phyloP scores from a whole-genome alignment of 2,888 invertebrate species.

The Unio delphinus region DNA sequence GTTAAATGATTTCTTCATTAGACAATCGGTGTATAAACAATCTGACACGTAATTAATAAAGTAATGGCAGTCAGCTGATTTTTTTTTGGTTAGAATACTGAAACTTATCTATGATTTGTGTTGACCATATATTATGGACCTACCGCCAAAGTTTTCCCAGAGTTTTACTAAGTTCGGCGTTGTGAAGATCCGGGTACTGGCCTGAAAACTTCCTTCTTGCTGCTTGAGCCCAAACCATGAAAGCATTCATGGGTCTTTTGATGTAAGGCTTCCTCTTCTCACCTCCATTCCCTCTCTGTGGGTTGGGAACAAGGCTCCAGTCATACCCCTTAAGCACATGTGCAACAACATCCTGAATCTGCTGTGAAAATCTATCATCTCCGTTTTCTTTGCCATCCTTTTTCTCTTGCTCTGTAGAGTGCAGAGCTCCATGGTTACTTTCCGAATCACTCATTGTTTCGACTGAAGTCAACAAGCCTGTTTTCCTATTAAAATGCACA shows the following conservation, averaged over 20 bases:
- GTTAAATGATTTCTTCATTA: too few species aligned
- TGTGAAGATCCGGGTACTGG: slow-evolving; percentile 94
- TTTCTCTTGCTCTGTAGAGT: slow-evolving; percentile 4
- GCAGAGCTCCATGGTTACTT: slow-evolving; percentile 39
- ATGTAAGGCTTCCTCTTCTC: slow-evolving; percentile 90
- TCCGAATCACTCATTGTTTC: slow-evolving; percentile 49
- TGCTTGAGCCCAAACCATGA: slow-evolving; percentile 99
- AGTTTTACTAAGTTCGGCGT: slow-evolving; percentile 95
- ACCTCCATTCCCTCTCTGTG: slow-evolving; percentile 76
- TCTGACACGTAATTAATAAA: too few species aligned
- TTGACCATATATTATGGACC: slow-evolving; percentile 70
- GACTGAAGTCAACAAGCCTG: slow-evolving; percentile 18
- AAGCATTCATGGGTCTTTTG: slow-evolving; percentile 97
- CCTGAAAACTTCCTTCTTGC: slow-evolving; percentile 91
- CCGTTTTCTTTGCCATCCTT: slow-evolving; percentile 16
- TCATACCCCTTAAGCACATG: slow-evolving; percentile 93
- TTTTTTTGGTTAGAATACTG: too few species aligned
- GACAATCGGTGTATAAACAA: too few species aligned
- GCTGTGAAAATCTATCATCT: slow-evolving; percentile 54
- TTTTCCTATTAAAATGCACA: slow-evolving; percentile 14
- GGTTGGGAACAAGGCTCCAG: slow-evolving; percentile 90
- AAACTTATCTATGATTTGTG: too few species aligned
- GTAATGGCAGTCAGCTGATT: too few species aligned
- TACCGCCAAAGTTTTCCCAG: slow-evolving; percentile 96
- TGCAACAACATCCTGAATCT: slow-evolving; percentile 90